Conservation (phyloP, 1,140 invertebrate genomes). For the Caligus rogercresseyi region DNA sequence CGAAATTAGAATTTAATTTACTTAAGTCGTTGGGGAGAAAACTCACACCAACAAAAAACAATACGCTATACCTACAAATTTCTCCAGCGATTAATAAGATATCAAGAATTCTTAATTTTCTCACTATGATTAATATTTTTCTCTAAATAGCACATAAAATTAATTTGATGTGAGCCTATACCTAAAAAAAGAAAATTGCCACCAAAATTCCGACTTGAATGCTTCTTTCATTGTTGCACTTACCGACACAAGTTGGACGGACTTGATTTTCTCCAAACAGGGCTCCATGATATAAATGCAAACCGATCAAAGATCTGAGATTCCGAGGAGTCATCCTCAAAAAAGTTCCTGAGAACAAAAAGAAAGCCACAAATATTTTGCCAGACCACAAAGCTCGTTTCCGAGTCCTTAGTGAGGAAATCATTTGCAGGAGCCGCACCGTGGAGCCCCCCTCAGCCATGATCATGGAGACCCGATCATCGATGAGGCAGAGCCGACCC, state of each 20-base stretch:
- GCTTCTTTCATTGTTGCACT: not conserved
- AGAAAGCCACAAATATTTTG: conserved; percentile 1
- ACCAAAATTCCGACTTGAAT: not conserved
- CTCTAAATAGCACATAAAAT: not conserved
- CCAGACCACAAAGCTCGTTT: conserved; percentile 9
- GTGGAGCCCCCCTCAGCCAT: not conserved
- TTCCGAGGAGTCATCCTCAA: no score
- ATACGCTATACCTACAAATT: no score
- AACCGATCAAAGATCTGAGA: not conserved
- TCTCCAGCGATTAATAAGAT: no score
- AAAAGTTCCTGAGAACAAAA: not conserved
- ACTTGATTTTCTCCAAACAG: not conserved
- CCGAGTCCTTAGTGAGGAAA: not conserved
- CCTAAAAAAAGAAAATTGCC: conserved; percentile 1
- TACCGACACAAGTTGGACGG: not conserved
- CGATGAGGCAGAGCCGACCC: not conserved
- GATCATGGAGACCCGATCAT: conserved; percentile 10
- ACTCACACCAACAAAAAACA: not conserved
- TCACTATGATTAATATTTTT: no score
- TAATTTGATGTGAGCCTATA: not conserved
- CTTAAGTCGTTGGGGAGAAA: no score
- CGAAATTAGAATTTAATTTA: no score
- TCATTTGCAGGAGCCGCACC: conserved; percentile 4
- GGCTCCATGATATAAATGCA: not conserved
- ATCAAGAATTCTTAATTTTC: no score